Evolutionary conservation across 2,113 vertebrate species (phyloP).

Genomic region (Carlito syrichta): DNA sequence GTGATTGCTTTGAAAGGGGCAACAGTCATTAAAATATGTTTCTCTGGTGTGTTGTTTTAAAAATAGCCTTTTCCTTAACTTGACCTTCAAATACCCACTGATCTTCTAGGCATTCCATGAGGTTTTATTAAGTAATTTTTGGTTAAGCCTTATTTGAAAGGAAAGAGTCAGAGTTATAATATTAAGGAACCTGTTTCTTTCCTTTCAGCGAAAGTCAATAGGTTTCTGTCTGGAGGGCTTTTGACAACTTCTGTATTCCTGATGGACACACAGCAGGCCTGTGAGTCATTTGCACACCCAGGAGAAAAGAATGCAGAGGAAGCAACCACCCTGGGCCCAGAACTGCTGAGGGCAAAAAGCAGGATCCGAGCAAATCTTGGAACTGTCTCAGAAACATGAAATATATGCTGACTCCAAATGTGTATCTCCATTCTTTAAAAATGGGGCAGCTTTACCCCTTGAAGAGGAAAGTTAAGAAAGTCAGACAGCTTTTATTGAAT

Average conservation of each 20-base stretch:
- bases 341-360: slow-evolving; percentile 44
- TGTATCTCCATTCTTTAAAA: slow-evolving; percentile 35
- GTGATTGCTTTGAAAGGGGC: background rate
- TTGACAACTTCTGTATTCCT: slow-evolving; percentile 11
- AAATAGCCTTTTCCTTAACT: background rate
- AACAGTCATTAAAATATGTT: background rate
- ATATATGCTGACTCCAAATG: slow-evolving; percentile 3
- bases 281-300: slow-evolving; percentile 32
- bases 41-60: background rate
- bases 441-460: background rate
- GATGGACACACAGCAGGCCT: background rate
- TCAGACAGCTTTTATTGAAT: slow-evolving; percentile 18
- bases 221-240: slow-evolving; percentile 40
- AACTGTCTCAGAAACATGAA: slow-evolving; percentile 13
- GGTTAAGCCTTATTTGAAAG: background rate
- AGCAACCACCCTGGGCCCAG: background rate
- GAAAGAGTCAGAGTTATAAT: background rate
- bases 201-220: slow-evolving; percentile 42
- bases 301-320: slow-evolving; percentile 27
- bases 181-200: background rate
- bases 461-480: slow-evolving; percentile 47
- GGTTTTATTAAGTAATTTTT: slow-evolving; percentile 28
- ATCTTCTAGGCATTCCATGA: background rate
- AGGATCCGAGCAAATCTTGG: background rate
- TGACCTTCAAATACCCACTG: background rate